Base-by-base conservation (phyloP, 2,797 vertebrate genomes). In the Limnodromus scolopaceus region DNA sequence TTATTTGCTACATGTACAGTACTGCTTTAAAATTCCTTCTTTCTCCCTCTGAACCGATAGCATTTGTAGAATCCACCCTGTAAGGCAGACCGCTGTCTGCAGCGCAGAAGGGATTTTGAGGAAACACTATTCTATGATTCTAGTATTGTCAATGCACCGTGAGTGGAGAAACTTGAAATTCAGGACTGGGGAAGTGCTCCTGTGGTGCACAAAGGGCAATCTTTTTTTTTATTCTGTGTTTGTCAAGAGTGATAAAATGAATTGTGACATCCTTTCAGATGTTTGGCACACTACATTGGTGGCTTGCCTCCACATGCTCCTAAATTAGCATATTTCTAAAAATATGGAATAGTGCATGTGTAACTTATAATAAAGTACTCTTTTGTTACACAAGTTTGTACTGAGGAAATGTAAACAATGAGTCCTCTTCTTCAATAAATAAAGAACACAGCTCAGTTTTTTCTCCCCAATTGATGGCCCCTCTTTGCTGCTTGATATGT, bases 191-290 rank as follows among this genome's bases (percentile, higher is more conserved):
- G 36, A 87, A 84, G 7, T 48, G 74, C 11, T 76, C 41, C 36
- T 49, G 19, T 30, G 49, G 36, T 55, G 22, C n/a, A 57, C 49
- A 72, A 51, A 25, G 25, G 53, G 39, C 54, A 49, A 28, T 23
- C 13, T 60, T 48, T 60, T 46, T 55, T 87, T 34, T 81, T 7
- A 22, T 78, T 68, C 27, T 55, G 19, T 46, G 27, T 87, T 87
- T 83, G 74, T 78, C 55, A 76, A 83, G 84, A 89, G 70, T 38
- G 34, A 74, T 66, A 63, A 87, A 87, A 78, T 9, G 4, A 81
- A 88, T 68, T 66, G 53, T 93, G 70, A 84, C 58, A 91, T 84
- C 57, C 48, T 86, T 92, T 94, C 79, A 87, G 84, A 87, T 83
- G 88, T 80, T 77, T 86, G 83, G 78, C 86, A 76, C 49, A 30